A percentile compares a stretch with the other conserved stretches of the same genome.
Evolutionary conservation across 2,113 vertebrate species (phyloP).

Genomic region (Dromiciops gliroides): DNA sequence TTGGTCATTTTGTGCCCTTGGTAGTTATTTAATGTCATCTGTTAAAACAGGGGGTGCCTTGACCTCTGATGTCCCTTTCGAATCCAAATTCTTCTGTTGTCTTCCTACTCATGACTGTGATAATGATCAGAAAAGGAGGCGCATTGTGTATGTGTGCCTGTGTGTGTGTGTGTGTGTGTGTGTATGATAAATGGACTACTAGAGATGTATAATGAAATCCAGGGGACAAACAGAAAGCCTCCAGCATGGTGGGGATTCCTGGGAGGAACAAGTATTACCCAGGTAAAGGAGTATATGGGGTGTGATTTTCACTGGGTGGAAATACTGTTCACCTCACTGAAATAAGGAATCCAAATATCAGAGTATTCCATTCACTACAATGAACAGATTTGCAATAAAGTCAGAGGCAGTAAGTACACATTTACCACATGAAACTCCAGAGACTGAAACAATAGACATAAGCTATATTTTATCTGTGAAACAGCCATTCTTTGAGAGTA

Average conservation of each 20-base stretch:
- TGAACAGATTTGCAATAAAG: neutral
- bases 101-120: neutral
- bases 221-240: neutral
- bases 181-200: neutral
- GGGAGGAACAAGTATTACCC: neutral
- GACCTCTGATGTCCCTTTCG: neutral
- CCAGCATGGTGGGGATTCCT: neutral
- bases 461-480: neutral
- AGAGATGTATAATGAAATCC: neutral
- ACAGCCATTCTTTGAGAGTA: neutral
- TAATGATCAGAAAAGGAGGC: neutral
- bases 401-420: neutral
- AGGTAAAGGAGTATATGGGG: neutral
- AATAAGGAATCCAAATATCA: neutral
- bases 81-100: neutral
- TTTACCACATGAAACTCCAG: neutral
- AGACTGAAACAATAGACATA: neutral
- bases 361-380: neutral
- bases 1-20: neutral
- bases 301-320: neutral
- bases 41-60: neutral
- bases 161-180: neutral
- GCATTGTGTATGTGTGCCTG: neutral
- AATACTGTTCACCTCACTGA: neutral
- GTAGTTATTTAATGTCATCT: neutral